phyloP scores from a whole-genome alignment of 2,888 invertebrate species.

The Mythimna albipuncta region DNA sequence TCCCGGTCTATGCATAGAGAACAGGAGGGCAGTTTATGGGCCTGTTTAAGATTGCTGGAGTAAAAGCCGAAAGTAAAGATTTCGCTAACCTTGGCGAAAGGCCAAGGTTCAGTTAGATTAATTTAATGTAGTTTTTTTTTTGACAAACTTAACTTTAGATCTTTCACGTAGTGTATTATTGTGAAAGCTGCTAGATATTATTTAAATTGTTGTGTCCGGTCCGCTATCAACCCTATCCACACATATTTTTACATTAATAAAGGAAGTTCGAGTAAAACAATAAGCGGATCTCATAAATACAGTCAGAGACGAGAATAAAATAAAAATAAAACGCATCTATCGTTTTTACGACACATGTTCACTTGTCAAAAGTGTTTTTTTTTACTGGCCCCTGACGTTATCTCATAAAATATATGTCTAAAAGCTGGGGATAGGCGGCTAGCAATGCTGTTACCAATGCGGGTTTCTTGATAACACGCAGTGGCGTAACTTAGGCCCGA shows the following conservation, averaged over 20 bases:
- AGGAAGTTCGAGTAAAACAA: conserved; percentile 53
- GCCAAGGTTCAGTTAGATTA: conserved; percentile 68
- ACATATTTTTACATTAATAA: conserved; percentile 57
- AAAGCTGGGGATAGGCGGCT: conserved; percentile 20
- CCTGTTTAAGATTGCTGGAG: conserved; percentile 60
- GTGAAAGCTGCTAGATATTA: not conserved
- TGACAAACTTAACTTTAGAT: not conserved
- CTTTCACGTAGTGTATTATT: not conserved
- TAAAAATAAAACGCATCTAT: conserved; percentile 37
- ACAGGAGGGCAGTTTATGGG: conserved; percentile 50
- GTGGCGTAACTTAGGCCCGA: too few species aligned
- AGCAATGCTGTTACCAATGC: conserved; percentile 40
- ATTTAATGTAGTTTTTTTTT: conserved; percentile 44
- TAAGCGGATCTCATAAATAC: conserved; percentile 54
- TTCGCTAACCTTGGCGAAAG: conserved; percentile 74
- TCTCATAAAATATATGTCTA: conserved; percentile 37
- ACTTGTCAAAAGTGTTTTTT: conserved; percentile 22
- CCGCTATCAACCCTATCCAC: conserved; percentile 1
- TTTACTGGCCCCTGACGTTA: conserved; percentile 23
- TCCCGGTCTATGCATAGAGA: conserved; percentile 39
- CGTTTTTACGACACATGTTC: conserved; percentile 42
- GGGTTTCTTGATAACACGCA: conserved; percentile 60
- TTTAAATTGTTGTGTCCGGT: not conserved
- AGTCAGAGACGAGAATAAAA: conserved; percentile 9
- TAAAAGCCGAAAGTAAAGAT: conserved; percentile 71